Evolutionary conservation across 2,797 vertebrate genomes (phyloP), one percentile per base, ranked within the genome.

Genomic region (Chiroxiphia lanceolata): DNA sequence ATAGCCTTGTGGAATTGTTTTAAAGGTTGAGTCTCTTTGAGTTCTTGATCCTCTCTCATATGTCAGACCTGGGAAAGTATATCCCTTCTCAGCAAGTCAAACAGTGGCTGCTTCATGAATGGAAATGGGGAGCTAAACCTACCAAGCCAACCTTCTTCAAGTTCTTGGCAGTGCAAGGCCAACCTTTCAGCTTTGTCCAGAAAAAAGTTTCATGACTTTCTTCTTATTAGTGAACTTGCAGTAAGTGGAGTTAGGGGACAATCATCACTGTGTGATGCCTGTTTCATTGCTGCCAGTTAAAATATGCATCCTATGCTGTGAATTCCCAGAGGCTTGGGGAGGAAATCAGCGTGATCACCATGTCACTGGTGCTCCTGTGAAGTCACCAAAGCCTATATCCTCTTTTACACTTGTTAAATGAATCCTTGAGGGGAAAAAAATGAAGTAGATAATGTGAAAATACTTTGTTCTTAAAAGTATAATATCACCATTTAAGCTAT

Each of bases 251-350:
- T 69, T 48, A 33, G 45, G 27, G 40, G 18, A 17, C 42, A 70
- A 6, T 38, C 36, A 36, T 76, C 36, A 33, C 26, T 15, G 27
- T 0, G 0, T 11, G 64, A 70, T 77, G 54, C 38, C 13, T 0
- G 0, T 78, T 88, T 81, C 33, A 9, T 50, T 88, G 69, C 61
- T 88, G 27, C 40, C 45, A 53, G 29, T 70, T 85, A 75, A 78
- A 93, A 77, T 51, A 23, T 1, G 3, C 15, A 50, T 83, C 29
- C 56, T 70, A 14, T 90, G 50, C 71, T 75, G 10, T 83, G 60
- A 29, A n/a, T 77, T 83, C 22, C 42, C 68, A 63, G 71, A 59
- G 45, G 13, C n/a, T 93, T 50, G n/a, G n/a, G 71, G 26, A 48
- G 56, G 56, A 90, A 78, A 80, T 94, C 3, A 40, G 11, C 13